Evolutionary conservation across 2,113 vertebrate genomes (phyloP), one percentile per base, ranked within the genome.

Genomic region (Colaptes auratus): DNA sequence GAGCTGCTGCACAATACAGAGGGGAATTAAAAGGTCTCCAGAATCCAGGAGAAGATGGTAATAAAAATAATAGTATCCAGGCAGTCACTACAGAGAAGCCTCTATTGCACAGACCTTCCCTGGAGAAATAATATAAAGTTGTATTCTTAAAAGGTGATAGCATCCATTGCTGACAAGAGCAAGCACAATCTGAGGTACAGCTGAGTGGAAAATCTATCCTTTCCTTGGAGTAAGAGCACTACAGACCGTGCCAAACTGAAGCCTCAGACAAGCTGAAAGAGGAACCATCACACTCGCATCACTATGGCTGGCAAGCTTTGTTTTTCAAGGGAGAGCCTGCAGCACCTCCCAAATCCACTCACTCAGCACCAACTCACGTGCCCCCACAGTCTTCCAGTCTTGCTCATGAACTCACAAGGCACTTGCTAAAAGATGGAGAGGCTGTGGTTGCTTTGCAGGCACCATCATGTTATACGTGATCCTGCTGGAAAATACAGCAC

Each of bases 21-120:
- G 33, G 73, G 83, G 91, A 96, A 95, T 95, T 91, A 92, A 90
- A 94, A 93, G 88, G 75, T 86, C 82, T 94, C 69, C 72, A 88
- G 79, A 94, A 92, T 93, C 60, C 79, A 46, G 35, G 72, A 95
- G 64, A 89, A 82, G 60, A 80, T 59, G 35, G n/a, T 76, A 87
- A 89, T 91, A 91, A 96, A 91, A 96, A 86, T 80, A 94, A 78
- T 79, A 92, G 72, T 58, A 93, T 70, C 83, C 61, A 64, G 66
- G 39, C 58, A 89, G 81, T 76, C 9, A 0, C 63, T 86, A 82
- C 66, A 73, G 59, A 75, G 35, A 88, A 78, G 55, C n/a, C 75
- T 67, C 82, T 88, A 74, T 74, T 59, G 23, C 50, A 50, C 20
- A 82, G 61, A 78, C 27, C n/a, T 86, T 86, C 53, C 65, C 55